A percentile compares a stretch with the other conserved stretches of the same genome.
phyloP scores from a whole-genome alignment of 2,113 vertebrate genomes.

The Rynchops niger region DNA sequence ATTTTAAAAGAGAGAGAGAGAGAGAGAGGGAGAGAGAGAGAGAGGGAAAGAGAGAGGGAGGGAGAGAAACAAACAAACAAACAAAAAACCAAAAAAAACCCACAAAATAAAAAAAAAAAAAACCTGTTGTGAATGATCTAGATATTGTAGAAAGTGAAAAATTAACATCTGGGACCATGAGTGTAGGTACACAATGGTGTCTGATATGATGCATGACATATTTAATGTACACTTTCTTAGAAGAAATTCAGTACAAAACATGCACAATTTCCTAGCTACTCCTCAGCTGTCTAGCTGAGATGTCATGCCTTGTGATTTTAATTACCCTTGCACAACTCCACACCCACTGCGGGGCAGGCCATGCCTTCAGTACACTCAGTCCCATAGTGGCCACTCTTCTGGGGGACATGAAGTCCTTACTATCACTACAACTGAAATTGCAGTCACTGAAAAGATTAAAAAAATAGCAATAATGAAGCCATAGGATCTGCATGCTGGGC shows the following conservation, averaged over 20 bases:
- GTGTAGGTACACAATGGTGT: background rate
- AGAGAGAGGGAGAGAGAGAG: no score
- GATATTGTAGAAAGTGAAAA: background rate
- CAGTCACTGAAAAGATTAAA: background rate
- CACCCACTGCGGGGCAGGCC: background rate
- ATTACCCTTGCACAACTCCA: background rate
- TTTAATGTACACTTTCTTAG: background rate
- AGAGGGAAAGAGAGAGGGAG: no score
- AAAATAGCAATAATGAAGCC: background rate
- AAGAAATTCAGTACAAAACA: background rate
- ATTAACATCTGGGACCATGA: background rate
- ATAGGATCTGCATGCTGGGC: background rate
- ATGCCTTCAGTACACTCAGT: background rate
- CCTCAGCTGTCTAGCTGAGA: background rate
- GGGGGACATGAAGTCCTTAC: background rate
- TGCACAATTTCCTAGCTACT: background rate
- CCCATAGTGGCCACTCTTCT: background rate
- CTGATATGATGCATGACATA: background rate
- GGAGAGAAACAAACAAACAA: no score
- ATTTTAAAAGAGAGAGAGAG: background rate
- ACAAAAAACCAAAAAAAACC: background rate
- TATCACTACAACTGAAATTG: background rate
- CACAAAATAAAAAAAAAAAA: background rate
- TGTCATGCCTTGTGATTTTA: background rate
- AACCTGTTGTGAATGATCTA: background rate